Evolutionary conservation across 2,888 invertebrate species (phyloP), one percentile per base, ranked within the genome.

Genomic region (Ophion ventricosus): DNA sequence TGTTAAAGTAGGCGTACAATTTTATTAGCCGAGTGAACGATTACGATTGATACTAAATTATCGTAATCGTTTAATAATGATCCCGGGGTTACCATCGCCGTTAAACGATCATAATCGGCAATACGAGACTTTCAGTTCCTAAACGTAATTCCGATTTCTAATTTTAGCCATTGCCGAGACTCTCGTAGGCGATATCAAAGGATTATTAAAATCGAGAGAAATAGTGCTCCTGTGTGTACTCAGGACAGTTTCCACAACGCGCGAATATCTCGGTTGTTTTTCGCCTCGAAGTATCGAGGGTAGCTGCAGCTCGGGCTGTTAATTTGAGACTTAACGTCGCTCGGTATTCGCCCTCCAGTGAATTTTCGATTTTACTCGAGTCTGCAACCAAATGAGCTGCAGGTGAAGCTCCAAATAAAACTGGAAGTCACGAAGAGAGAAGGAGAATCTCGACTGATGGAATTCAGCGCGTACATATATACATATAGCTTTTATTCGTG

Each of bases 351-450:
- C 59, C 57, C 26, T 57, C 72, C 56, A 73, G 67, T 80, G 73
- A 85, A 85, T 76, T 85, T 82, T 76, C 63, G 63, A n/a, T 57
- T 82, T 82, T 76, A 79, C 76, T 63, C 25, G 49, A 74, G 81
- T 79, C 61, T 40, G 40, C 56, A 63, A 43, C 23, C 23, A 79
- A 84, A 77, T 56, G 49, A 79, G 79, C 54, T 35, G 43, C 57
- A 43, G 70, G 57, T 61, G 61, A 81, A 75, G 59, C 78, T 43
- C 20, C 70, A 26, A 67, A 59, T 54, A 40, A 25, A 57, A 63
- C 56, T 59, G 40, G 49, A 78, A 78, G 56, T 67, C 63, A 73
- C 35, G 63, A 25, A 40, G 35, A 66, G 56, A 67, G 63, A 63
- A 17, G 25, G 20, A 49, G 20, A 63, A 14, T 40, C 26, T 26